Evolutionary conservation across 1,140 invertebrate genomes (phyloP).

Genomic region (Agrilus planipennis): DNA sequence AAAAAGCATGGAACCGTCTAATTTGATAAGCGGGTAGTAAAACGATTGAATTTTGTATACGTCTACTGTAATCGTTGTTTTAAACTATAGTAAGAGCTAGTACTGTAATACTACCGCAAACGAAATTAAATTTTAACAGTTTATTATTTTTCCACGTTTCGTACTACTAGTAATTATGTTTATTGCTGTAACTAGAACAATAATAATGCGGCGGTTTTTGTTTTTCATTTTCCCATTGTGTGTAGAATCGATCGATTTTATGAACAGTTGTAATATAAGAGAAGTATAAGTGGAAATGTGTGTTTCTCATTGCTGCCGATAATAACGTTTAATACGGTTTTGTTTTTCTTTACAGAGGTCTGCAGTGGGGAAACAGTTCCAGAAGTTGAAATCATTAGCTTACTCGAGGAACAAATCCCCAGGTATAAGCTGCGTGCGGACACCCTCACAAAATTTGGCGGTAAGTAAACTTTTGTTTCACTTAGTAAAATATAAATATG

Average conservation of each 20-base stretch:
- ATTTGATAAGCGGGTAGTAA: no score
- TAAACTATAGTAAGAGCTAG: no score
- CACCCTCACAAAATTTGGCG: conserved; percentile 85
- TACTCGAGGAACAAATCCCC: conserved; percentile 91
- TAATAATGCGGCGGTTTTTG: not conserved
- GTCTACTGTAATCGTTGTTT: no score
- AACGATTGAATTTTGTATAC: no score
- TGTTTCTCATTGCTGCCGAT: conserved; percentile 1
- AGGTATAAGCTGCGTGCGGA: conserved; percentile 87
- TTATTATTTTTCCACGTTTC: no score
- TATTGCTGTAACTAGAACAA: not conserved
- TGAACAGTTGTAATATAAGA: no score
- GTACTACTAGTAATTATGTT: no score
- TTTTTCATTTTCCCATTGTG: not conserved
- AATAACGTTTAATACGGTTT: conserved; percentile 1
- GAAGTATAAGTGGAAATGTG: not conserved
- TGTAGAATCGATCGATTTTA: not conserved
- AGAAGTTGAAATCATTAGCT: conserved; percentile 89
- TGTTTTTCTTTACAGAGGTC: conserved; percentile 54
- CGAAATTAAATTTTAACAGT: no score
- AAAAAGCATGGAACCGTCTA: no score
- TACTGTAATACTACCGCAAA: no score
- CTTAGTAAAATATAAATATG: no score
- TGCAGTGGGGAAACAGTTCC: conserved; percentile 76
- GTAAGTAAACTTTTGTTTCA: conserved; percentile 40